phyloP scores from a whole-genome alignment of 2,888 invertebrate genomes.

The Microplitis deprimator region DNA sequence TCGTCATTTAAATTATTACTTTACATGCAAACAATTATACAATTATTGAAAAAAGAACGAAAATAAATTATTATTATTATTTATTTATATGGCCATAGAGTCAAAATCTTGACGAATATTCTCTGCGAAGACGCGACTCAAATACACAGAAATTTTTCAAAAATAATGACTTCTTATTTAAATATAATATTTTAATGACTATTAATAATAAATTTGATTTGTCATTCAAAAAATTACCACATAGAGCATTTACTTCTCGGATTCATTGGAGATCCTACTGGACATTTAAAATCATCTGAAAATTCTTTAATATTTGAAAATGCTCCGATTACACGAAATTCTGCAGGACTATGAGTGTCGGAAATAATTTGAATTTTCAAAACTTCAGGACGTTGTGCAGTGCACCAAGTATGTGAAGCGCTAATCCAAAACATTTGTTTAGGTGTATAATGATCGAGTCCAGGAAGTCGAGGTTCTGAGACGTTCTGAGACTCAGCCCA shows the following conservation, averaged over 20 bases:
- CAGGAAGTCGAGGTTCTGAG: conserved; percentile 80
- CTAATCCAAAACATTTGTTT: conserved; percentile 79
- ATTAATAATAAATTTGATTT: background rate
- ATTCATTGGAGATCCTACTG: conserved; percentile 76
- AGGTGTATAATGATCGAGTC: conserved; percentile 77
- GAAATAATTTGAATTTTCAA: conserved; percentile 86
- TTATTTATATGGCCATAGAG: too few relatives aligned
- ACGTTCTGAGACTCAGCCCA: conserved; percentile 79
- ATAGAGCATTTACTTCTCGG: conserved; percentile 76
- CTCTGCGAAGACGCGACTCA: too few relatives aligned
- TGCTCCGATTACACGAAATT: conserved; percentile 77
- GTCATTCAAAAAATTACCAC: conserved; percentile 72
- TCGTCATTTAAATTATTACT: too few relatives aligned
- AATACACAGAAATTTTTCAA: too few relatives aligned
- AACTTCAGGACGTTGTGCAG: conserved; percentile 76
- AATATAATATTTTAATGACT: too few relatives aligned
- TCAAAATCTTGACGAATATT: too few relatives aligned
- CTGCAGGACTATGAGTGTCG: conserved; percentile 83
- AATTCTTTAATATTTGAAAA: conserved; percentile 77
- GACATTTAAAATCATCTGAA: conserved; percentile 77
- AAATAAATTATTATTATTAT: too few relatives aligned
- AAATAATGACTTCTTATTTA: too few relatives aligned
- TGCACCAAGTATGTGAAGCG: conserved; percentile 78
- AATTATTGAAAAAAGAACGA: too few relatives aligned
- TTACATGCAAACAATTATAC: too few relatives aligned